Base-by-base conservation (phyloP, 2,797 vertebrate species). In the Diplodus puntazzo region DNA sequence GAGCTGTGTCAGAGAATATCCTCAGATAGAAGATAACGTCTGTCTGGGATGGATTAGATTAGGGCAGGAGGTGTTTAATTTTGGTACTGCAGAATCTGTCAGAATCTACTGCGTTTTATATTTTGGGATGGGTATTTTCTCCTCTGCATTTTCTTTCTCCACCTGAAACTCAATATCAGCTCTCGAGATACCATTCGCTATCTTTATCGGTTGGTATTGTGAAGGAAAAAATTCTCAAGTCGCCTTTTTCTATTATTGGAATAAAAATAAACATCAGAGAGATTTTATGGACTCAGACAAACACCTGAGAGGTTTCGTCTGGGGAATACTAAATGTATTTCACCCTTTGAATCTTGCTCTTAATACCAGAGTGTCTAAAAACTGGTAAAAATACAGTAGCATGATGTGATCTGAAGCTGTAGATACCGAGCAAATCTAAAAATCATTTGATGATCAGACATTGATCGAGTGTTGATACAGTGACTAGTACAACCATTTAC, bases 261-360 rank as follows among this genome's bases (percentile, higher is more conserved):
- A 72, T 78, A 20, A 86, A 92, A 87, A 75, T 59, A 68, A 76
- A 75, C 82, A 84, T 80, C 85, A 65, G 64, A 68, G 58, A 48
- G 23, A 73, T 76, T 85, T 75, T 52, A 80, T 83, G 74, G 75
- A 83, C 77, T 78, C 63, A 72, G 66, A 86, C 76, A 78, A 88
- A 88, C 69, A 75, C 80, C 68, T 60, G 66, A 73, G 73, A 79
- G 74, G 74, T 88, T 92, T 80, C n/a, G 50, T 85, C 43, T 54
- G 34, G 54, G 45, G 80, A 79, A 85, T 89, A 52, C 77, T 63
- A 60, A 77, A 74, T 68, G 23, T 68, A n/a, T 72, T 81, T 83
- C 53, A 66, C 45, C 11, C 14, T 57, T 25, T 64, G 52, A 68
- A 30, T 74, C 61, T 74, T 42, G 4, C 57, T 54, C n/a, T 50